These are phyloP conservation scores for Drosophila mayaguana DNA, from an alignment of 2,888 invertebrate species.

Conservation along the genomic window DNA sequence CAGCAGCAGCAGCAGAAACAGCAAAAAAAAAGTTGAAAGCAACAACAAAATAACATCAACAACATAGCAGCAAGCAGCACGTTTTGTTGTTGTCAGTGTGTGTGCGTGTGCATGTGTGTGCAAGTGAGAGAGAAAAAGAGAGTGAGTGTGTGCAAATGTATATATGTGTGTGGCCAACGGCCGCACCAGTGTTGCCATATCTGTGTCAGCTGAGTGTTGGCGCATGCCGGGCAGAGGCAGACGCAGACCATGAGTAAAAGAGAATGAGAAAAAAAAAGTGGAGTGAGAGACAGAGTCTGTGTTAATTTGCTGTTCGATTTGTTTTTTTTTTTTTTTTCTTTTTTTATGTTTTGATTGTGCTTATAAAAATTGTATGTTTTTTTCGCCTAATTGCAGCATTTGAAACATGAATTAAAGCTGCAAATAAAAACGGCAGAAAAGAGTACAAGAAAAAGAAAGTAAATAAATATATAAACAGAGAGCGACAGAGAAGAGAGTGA, in stretches of 20 bases:
- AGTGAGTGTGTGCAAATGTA: slow-evolving; percentile 19
- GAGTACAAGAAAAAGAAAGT: slow-evolving; percentile 1
- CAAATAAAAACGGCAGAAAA: slow-evolving; percentile 1
- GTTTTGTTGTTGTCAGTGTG: slow-evolving; percentile 38
- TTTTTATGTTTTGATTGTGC: slow-evolving; percentile 3
- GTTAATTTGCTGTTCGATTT: slow-evolving; percentile 9
- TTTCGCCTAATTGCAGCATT: slow-evolving; percentile 41
- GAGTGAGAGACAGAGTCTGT: background rate
- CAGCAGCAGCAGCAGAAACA: slow-evolving; percentile 15
- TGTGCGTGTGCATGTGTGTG: slow-evolving; percentile 5
- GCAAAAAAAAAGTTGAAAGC: slow-evolving; percentile 22
- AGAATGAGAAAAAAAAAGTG: background rate
- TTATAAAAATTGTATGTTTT: slow-evolving; percentile 19
- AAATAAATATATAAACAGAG: slow-evolving; percentile 11
- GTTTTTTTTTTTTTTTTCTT: background rate
- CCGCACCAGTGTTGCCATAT: slow-evolving; percentile 61
- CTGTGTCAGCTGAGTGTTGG: slow-evolving; percentile 57
- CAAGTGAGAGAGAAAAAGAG: background rate
- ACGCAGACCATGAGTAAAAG: background rate
- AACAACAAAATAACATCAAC: slow-evolving; percentile 49
- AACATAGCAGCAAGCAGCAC: slow-evolving; percentile 43
- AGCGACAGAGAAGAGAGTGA: slow-evolving; percentile 5
- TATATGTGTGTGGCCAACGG: slow-evolving; percentile 29
- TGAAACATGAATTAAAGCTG: slow-evolving; percentile 48
- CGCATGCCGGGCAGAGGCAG: slow-evolving; percentile 43